Conservation (phyloP, 1,140 invertebrate genomes). For the Seison nebaliae region DNA sequence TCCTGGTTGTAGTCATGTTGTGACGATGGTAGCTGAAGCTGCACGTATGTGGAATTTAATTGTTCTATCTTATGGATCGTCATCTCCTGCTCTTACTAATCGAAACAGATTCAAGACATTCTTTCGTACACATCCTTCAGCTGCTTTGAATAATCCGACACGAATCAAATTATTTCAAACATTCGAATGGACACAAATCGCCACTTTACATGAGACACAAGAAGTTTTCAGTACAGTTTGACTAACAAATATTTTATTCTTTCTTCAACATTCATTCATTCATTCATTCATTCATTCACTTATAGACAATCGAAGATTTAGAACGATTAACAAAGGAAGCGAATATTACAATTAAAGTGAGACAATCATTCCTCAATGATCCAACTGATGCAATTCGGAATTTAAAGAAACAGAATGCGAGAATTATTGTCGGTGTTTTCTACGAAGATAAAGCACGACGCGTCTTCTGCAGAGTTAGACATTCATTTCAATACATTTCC, state of each 20-base stretch:
- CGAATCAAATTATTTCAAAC: slow-evolving; percentile 80
- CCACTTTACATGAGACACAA: slow-evolving; percentile 85
- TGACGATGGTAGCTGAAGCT: slow-evolving; percentile 88
- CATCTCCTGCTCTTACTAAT: slow-evolving; percentile 87
- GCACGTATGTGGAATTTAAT: slow-evolving; percentile 99
- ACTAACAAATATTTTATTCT: too few relatives aligned
- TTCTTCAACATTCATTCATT: too few relatives aligned
- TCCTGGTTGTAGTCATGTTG: slow-evolving; percentile 81
- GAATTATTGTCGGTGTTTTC: slow-evolving; percentile 88
- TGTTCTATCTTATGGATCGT: slow-evolving; percentile 91
- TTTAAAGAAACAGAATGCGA: slow-evolving; percentile 59
- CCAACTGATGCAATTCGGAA: slow-evolving; percentile 80
- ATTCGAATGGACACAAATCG: slow-evolving; percentile 80
- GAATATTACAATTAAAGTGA: slow-evolving; percentile 59
- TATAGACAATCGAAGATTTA: slow-evolving; percentile 76
- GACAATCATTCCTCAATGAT: slow-evolving; percentile 84
- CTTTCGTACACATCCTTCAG: slow-evolving; percentile 92
- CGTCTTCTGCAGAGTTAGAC: slow-evolving; percentile 65
- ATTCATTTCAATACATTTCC: not conserved
- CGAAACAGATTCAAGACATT: slow-evolving; percentile 80
- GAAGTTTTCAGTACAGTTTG: slow-evolving; percentile 59
- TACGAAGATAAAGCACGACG: slow-evolving; percentile 78
- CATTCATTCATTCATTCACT: not conserved
- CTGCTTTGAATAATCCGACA: slow-evolving; percentile 93
- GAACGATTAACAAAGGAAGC: slow-evolving; percentile 71